Conservation (phyloP, 2,888 invertebrate species). For the Conops quadrifasciatus region DNA sequence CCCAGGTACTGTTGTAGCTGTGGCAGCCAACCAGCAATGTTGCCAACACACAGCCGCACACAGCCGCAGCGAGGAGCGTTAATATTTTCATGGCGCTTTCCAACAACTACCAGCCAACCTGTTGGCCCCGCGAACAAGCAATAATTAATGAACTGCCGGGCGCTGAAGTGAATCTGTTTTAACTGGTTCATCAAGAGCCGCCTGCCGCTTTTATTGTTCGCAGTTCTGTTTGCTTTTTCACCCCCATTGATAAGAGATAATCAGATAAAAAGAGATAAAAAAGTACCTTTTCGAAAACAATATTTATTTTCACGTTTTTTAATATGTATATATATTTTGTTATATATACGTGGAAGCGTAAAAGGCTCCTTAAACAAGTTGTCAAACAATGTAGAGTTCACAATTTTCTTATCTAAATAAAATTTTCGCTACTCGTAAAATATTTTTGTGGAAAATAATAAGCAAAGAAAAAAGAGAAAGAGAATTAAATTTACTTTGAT, state of each 20-base stretch:
- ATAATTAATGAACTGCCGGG: constrained; percentile 10
- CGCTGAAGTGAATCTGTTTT: neutral
- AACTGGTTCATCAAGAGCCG: neutral
- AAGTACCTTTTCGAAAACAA: too few relatives aligned
- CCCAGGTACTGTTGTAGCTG: constrained; percentile 46
- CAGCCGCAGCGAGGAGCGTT: constrained; percentile 32
- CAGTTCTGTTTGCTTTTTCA: neutral
- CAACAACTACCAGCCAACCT: neutral
- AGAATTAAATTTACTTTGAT: too few relatives aligned
- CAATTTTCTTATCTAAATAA: too few relatives aligned
- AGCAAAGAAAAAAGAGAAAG: too few relatives aligned
- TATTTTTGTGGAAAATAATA: too few relatives aligned
- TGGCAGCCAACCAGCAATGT: constrained; percentile 37
- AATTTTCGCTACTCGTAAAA: too few relatives aligned
- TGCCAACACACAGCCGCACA: constrained; percentile 36
- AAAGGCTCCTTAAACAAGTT: too few relatives aligned
- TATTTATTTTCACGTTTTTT: too few relatives aligned
- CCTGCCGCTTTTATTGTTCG: neutral
- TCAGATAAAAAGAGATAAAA: neutral
- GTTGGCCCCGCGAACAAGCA: neutral
- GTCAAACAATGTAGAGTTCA: too few relatives aligned
- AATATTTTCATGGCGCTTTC: constrained; percentile 21
- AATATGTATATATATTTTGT: too few relatives aligned
- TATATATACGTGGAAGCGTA: too few relatives aligned
- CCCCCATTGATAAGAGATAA: neutral